These are phyloP conservation scores for Euwallacea similis DNA, from an alignment of 1,140 invertebrate species.

Conservation along the genomic window DNA sequence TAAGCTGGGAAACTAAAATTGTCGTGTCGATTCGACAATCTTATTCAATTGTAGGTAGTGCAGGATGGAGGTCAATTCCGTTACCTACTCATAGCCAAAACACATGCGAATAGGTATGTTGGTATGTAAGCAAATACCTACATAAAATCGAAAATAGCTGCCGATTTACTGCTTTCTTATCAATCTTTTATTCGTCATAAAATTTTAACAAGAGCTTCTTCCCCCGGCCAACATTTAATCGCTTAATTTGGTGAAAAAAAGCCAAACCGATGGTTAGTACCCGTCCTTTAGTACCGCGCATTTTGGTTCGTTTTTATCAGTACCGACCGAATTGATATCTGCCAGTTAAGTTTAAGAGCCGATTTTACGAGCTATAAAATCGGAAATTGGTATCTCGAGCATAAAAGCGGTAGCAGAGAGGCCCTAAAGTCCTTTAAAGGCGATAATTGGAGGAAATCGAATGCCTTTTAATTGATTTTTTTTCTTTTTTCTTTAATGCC, in stretches of 20 bases:
- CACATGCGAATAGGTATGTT: too few species aligned
- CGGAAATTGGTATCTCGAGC: slow-evolving; percentile 26
- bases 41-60: too few species aligned
- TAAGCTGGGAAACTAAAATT: too few species aligned
- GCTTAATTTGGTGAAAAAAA: slow-evolving; percentile 33
- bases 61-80: too few species aligned
- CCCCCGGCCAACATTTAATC: slow-evolving; percentile 16
- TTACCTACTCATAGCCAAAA: too few species aligned
- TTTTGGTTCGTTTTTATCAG: slow-evolving; percentile 25
- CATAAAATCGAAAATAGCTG: slow-evolving; percentile 30
- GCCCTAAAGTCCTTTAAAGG: slow-evolving; percentile 29
- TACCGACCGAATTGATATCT: slow-evolving; percentile 24
- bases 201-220: slow-evolving; percentile 32
- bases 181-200: slow-evolving; percentile 19
- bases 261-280: slow-evolving; percentile 14
- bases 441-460: slow-evolving; percentile 25
- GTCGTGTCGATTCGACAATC: too few species aligned
- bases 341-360: slow-evolving; percentile 24
- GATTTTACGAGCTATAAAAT: slow-evolving; percentile 33
- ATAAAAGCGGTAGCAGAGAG: slow-evolving; percentile 27
- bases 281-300: slow-evolving; percentile 22
- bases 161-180: slow-evolving; percentile 23
- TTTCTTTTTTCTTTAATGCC: neutral
- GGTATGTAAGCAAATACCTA: too few species aligned
- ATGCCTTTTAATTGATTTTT: slow-evolving; percentile 14